A percentile compares a stretch with the other conserved stretches of the same genome.
phyloP scores from a whole-genome alignment of 1,140 invertebrate genomes.

The Parapsyche elsis region DNA sequence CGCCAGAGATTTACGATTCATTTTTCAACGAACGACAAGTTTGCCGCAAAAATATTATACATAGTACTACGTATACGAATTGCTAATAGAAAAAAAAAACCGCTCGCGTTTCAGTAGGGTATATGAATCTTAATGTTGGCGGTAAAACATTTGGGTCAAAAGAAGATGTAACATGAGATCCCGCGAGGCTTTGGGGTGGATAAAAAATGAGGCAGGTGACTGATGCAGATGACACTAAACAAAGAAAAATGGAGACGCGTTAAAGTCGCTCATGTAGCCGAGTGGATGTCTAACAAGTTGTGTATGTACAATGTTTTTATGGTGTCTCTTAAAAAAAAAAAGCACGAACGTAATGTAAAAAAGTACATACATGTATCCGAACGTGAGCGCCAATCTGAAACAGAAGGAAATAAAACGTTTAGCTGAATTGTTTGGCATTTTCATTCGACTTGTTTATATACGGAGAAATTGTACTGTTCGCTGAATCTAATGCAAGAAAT shows the following conservation, averaged over 20 bases:
- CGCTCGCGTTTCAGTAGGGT: too few relatives aligned
- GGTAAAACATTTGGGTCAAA: neutral
- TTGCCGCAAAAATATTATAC: too few relatives aligned
- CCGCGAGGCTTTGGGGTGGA: neutral
- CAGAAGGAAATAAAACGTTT: neutral
- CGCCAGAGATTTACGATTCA: too few relatives aligned
- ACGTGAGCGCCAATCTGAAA: neutral
- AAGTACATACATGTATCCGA: neutral
- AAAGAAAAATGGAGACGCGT: slow-evolving; percentile 21
- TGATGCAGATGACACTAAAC: slow-evolving; percentile 25
- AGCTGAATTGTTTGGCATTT: neutral
- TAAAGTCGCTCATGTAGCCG: neutral
- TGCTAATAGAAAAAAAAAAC: too few relatives aligned
- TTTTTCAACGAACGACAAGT: too few relatives aligned
- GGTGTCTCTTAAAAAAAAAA: too few relatives aligned
- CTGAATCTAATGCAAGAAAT: too few relatives aligned
- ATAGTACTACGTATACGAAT: too few relatives aligned
- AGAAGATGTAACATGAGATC: neutral
- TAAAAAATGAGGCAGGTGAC: slow-evolving; percentile 9
- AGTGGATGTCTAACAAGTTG: neutral
- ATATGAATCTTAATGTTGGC: neutral
- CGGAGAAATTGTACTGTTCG: too few relatives aligned
- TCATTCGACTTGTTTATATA: too few relatives aligned
- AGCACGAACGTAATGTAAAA: too few relatives aligned
- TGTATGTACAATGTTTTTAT: too few relatives aligned